These are phyloP conservation scores for Heliothis subflexa DNA, from an alignment of 1,140 invertebrate species.

Conservation along the genomic window DNA sequence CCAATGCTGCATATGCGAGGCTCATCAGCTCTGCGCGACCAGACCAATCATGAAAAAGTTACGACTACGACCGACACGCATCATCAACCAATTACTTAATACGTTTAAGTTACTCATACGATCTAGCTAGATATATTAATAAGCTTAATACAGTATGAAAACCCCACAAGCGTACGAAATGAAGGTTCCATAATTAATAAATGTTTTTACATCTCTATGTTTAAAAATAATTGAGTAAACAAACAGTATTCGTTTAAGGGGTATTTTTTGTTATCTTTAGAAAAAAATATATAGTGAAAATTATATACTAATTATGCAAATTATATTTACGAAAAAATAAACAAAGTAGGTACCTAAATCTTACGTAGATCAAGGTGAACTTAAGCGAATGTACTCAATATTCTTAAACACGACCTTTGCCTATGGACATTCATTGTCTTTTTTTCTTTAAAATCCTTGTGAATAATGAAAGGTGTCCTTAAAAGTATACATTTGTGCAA, in stretches of 20 bases:
- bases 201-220: too few species aligned
- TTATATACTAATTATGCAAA: constrained; percentile 12
- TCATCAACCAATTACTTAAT: not conserved
- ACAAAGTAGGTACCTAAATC: constrained; percentile 54
- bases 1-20: constrained; percentile 61
- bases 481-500: constrained; percentile 75
- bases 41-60: constrained; percentile 38
- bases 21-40: constrained; percentile 39
- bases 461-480: constrained; percentile 81
- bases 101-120: not conserved
- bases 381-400: constrained; percentile 72
- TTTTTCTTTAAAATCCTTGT: constrained; percentile 81
- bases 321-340: constrained; percentile 28
- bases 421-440: constrained; percentile 76
- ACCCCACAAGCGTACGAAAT: not conserved
- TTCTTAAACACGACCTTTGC: constrained; percentile 69
- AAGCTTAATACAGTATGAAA: not conserved
- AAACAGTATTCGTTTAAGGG: too few species aligned
- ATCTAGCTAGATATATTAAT: not conserved
- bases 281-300: not conserved
- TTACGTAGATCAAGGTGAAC: constrained; percentile 75
- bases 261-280: too few species aligned
- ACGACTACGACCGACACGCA: constrained; percentile 4
- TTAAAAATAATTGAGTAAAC: too few species aligned
- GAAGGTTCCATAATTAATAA: not conserved